phyloP scores from a whole-genome alignment of 2,888 invertebrate genomes.

The Mechanitis mazaeus region DNA sequence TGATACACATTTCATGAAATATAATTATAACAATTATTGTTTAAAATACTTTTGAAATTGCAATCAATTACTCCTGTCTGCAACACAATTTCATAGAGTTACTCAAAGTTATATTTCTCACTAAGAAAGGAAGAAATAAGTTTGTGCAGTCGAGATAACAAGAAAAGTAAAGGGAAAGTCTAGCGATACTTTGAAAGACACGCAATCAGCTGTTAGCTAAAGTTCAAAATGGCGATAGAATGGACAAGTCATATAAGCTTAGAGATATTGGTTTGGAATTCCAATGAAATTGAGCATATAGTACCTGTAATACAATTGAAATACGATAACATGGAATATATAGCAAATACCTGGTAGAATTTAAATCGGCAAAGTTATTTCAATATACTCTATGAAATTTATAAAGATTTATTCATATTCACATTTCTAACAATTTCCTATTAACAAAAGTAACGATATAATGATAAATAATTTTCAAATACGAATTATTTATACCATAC shows the following conservation, averaged over 20 bases:
- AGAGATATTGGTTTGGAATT: background rate
- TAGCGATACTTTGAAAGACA: slow-evolving; percentile 58
- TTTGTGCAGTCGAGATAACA: slow-evolving; percentile 40
- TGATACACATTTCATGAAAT: background rate
- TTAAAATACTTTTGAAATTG: slow-evolving; percentile 4
- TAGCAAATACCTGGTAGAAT: no score
- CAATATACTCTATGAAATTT: no score
- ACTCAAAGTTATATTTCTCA: slow-evolving; percentile 23
- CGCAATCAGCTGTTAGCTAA: slow-evolving; percentile 69
- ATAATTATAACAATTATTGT: background rate
- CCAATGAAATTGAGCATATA: background rate
- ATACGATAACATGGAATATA: no score
- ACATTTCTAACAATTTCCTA: no score
- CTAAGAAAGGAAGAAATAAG: slow-evolving; percentile 33
- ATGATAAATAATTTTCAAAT: no score
- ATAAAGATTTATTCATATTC: no score
- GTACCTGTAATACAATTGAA: no score
- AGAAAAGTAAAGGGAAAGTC: slow-evolving; percentile 47
- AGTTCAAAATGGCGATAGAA: slow-evolving; percentile 51
- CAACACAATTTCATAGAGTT: slow-evolving; percentile 24
- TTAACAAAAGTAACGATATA: no score
- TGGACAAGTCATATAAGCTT: background rate
- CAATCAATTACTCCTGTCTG: slow-evolving; percentile 4
- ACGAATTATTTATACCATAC: no score
- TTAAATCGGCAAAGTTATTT: no score